Evolutionary conservation across 2,888 invertebrate genomes (phyloP).

Genomic region (Baccha elongata): DNA sequence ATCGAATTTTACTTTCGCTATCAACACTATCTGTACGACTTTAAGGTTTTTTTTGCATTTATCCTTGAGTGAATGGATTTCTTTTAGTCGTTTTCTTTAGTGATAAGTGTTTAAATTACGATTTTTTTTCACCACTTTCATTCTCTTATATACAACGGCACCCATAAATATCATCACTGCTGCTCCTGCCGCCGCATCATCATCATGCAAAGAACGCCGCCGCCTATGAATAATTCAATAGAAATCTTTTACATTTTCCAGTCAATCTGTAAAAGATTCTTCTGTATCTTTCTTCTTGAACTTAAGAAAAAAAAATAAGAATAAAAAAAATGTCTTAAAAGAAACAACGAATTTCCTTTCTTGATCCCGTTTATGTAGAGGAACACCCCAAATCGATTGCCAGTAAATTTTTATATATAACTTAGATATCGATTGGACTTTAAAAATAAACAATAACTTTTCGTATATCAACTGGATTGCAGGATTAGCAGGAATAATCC

Average conservation of each 20-base stretch:
- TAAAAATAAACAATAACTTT: conserved; percentile 58
- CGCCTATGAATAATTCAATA: conserved; percentile 70
- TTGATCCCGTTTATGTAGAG: conserved; percentile 10
- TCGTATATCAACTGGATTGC: conserved; percentile 1
- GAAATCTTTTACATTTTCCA: conserved; percentile 62
- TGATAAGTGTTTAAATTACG: conserved; percentile 73
- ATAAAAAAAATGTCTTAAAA: background rate
- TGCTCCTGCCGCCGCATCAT: background rate
- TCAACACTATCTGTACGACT: conserved; percentile 24
- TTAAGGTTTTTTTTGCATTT: background rate
- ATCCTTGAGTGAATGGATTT: conserved; percentile 27
- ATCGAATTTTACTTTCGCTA: conserved; percentile 31
- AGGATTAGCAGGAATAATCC: conserved; percentile 34
- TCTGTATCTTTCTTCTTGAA: conserved; percentile 59
- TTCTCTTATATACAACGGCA: conserved; percentile 6
- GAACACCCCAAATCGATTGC: conserved; percentile 54
- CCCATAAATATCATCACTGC: conserved; percentile 20
- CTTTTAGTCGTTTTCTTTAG: conserved; percentile 56
- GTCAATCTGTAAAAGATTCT: conserved; percentile 50
- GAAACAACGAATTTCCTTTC: conserved; percentile 40
- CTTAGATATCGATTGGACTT: conserved; percentile 60
- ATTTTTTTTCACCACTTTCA: conserved; percentile 58
- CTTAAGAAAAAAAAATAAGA: conserved; percentile 14
- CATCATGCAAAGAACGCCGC: conserved; percentile 20
- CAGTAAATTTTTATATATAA: conserved; percentile 70